Percentiles rank a stretch among this genome's conserved stretches.
These are phyloP conservation scores for Diplodus sargus DNA, from an alignment of 2,797 vertebrate species.

Conservation along the genomic window DNA sequence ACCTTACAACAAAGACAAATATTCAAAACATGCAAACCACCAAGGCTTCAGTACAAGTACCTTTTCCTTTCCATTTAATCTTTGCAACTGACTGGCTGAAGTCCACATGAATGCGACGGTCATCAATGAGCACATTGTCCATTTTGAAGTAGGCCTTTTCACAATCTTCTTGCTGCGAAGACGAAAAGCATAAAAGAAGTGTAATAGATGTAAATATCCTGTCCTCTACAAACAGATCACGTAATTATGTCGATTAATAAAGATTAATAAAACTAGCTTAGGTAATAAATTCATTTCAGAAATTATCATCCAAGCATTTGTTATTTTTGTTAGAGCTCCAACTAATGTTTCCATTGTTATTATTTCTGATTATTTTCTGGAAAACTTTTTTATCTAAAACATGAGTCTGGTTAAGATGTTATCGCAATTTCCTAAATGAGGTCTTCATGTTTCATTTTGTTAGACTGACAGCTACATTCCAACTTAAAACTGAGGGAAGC, in stretches of 20 bases:
- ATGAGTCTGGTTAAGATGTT: too few species aligned
- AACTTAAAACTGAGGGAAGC: too few species aligned
- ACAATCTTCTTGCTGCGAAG: slow-evolving; percentile 93
- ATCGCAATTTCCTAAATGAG: background rate
- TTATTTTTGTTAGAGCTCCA: background rate
- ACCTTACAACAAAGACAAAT: background rate
- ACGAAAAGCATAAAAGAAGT: background rate
- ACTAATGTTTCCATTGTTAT: background rate
- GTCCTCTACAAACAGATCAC: background rate
- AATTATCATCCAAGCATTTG: background rate
- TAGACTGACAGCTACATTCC: too few species aligned
- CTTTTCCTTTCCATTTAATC: slow-evolving; percentile 98
- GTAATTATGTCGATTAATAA: background rate
- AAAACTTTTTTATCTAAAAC: background rate
- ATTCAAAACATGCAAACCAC: background rate
- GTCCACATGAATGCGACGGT: slow-evolving; percentile 96
- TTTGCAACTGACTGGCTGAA: slow-evolving; percentile 99
- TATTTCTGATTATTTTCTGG: background rate
- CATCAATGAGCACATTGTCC: slow-evolving; percentile 99
- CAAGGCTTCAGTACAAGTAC: slow-evolving; percentile 67
- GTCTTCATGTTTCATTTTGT: background rate
- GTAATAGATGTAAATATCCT: background rate
- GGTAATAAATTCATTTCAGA: background rate
- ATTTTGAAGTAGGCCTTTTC: slow-evolving; percentile 99
- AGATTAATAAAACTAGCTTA: background rate